Base-by-base conservation (phyloP, 2,888 invertebrate genomes). In the Cephus pygmeus region DNA sequence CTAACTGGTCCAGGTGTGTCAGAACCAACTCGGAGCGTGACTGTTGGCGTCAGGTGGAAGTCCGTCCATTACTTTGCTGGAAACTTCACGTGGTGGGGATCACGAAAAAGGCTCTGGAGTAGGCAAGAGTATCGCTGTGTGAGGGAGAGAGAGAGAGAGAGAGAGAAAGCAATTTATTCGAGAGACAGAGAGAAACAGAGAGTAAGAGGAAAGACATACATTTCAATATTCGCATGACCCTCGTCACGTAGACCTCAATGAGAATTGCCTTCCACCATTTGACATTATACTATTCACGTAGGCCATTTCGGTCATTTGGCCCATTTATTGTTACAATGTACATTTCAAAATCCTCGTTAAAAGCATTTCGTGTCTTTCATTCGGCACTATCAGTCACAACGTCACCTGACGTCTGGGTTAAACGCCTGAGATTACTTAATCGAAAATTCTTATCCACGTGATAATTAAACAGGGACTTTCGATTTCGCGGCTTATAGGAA, bases 401-500 rank as follows among this genome's bases (percentile, higher is more conserved):
- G 56, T 56, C 23, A 6, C 1, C 23, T 9, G 56, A 23, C 56
- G 23, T 56, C 23, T 23, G 23, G 23, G 15, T 15, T 23, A 56
- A 9, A 23, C 1, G 1, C 23, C 23, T 9, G 56, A 23, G 23
- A 56, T 56, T 56, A 56, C 23, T 56, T 56, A 56, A 56, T 23
- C 23, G 56, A 56, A 56, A 23, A 56, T 23, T 56, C 23, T 56
- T 9, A 56, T 56, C 56, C 6, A 23, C 0, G 6, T 9, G 56
- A 23, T 9, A 56, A 56, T 23, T 56, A 23, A 56, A 56, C 9
- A 6, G 23, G 1, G 9, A 56, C 2, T 40, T 15, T 15, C 40
- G 0, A 4, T 15, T 15, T 40, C 0, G 1, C 12, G 4, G 0
- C 0, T 36, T 40, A 40, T 4, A 15, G 0, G 15, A 15, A 40